Base-by-base conservation (phyloP, 2,113 vertebrate genomes). In the Rhinogobius similis region DNA sequence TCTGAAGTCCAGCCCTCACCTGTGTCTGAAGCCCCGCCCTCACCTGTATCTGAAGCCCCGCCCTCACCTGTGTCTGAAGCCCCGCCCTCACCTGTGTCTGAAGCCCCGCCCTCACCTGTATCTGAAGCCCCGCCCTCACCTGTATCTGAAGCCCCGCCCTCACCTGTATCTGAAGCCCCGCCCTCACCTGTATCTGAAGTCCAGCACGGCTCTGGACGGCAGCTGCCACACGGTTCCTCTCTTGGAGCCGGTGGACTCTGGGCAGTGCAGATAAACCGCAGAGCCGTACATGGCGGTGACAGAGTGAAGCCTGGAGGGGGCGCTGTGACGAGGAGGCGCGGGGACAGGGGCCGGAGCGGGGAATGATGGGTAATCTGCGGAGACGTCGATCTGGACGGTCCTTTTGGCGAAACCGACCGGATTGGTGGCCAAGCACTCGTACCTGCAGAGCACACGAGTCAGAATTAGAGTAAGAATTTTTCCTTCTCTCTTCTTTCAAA, bases 281-380 rank as follows among this genome's bases (percentile, higher is more conserved):
- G 93, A 93, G 29, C 92, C 91, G 1, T 93, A 93, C 88, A 91
- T 91, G 10, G 93, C 93, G n/a, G 88, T 88, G 62, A 94, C 86
- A 41, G 75, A 76, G 72, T 94, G 92, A 38, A 89, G 85, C 32
- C 78, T 88, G 36, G 88, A 90, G 21, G 87, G 87, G 38, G 66
- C 66, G 56, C 29, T 64, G 27, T 8, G 76, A 10, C 72, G 78
- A 21, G 61, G 62, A 7, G 78, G 75, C 32, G 29, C 32, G 13
- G 81, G 82, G 29, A 84, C 38, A 6, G 78, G 67, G 61, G n/a
- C 38, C 10, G 77, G 76, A 71, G 75, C 66, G 58, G 68, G 52
- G 43, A 73, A 44, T 41, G 67, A 65, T 21, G 70, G 44, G 55
- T 29, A 46, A 83, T 92, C 81, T 66, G 75, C 69, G 48, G 53